These are phyloP conservation scores for Apodemia zela DNA, from an alignment of 2,888 invertebrate species.

Conservation along the genomic window DNA sequence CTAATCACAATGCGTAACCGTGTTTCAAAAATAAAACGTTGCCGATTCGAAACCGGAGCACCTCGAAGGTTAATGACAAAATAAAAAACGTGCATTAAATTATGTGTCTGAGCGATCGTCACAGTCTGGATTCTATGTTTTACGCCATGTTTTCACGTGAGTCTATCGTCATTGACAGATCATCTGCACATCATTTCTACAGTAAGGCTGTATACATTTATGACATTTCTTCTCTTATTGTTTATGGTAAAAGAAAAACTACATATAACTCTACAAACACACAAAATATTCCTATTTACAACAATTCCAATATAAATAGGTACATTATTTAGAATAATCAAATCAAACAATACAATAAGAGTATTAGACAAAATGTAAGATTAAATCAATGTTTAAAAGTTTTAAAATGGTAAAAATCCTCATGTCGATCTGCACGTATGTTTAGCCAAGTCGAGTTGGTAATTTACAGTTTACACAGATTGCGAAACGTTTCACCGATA, in stretches of 20 bases:
- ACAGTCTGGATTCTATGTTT: conserved; percentile 48
- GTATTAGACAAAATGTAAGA: not conserved
- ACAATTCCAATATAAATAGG: not conserved
- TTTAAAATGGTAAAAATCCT: conserved; percentile 4
- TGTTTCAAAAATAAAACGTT: conserved; percentile 76
- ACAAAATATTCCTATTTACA: not conserved
- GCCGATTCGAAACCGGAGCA: conserved; percentile 75
- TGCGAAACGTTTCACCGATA: conserved; percentile 35
- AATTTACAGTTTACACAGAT: conserved; percentile 35
- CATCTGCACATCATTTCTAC: conserved; percentile 4
- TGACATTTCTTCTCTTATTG: not conserved
- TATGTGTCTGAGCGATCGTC: conserved; percentile 54
- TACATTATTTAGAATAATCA: not conserved
- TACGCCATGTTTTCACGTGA: conserved; percentile 49
- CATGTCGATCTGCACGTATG: conserved; percentile 5
- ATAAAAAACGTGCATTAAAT: conserved; percentile 72
- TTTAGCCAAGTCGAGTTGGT: conserved; percentile 24
- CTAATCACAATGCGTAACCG: conserved; percentile 63
- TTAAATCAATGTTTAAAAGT: not conserved
- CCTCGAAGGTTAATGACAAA: conserved; percentile 77
- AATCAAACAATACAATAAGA: not conserved
- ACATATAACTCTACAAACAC: not conserved
- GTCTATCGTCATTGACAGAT: conserved; percentile 35
- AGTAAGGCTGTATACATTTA: not conserved
- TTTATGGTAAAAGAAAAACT: no score